A percentile compares a stretch with the other conserved stretches of the same genome.
Evolutionary conservation across 2,797 vertebrate genomes (phyloP).

Genomic region (Glossophaga mutica): DNA sequence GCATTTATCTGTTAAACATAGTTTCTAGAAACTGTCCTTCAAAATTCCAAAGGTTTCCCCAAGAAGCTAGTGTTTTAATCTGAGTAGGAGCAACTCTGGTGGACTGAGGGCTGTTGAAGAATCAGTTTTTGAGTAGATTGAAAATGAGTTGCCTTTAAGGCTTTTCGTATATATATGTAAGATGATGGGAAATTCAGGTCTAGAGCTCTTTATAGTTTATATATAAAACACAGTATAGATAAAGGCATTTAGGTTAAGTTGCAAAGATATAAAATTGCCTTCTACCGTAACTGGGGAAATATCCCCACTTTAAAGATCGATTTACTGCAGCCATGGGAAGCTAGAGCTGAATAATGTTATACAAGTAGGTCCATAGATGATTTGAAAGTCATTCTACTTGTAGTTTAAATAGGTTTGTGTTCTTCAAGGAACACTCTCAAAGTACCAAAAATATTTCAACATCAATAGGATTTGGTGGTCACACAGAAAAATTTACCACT

Average conservation of each 20-base stretch:
- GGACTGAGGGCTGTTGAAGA: background rate
- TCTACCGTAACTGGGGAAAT: background rate
- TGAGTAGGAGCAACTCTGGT: background rate
- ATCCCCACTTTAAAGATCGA: background rate
- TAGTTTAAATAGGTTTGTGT: slow-evolving; percentile 17
- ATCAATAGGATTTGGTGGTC: background rate
- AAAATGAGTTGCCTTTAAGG: background rate
- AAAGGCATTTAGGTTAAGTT: background rate
- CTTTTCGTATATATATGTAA: background rate
- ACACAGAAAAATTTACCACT: slow-evolving; percentile 66
- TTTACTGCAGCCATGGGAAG: background rate
- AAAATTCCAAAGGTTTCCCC: background rate
- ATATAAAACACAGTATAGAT: background rate
- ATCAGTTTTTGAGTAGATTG: background rate
- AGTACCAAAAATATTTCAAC: background rate
- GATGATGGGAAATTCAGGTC: background rate
- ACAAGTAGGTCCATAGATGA: background rate
- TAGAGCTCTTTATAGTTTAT: slow-evolving; percentile 3
- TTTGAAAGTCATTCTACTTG: slow-evolving; percentile 3
- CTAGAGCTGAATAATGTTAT: background rate
- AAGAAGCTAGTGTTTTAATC: background rate
- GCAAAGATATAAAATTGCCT: background rate
- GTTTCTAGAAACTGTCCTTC: background rate
- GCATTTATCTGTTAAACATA: background rate
- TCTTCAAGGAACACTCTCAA: background rate